Percentiles rank a stretch among this genome's conserved stretches.
Evolutionary conservation across 2,888 invertebrate species (phyloP).

Genomic region (Globia sparganii): DNA sequence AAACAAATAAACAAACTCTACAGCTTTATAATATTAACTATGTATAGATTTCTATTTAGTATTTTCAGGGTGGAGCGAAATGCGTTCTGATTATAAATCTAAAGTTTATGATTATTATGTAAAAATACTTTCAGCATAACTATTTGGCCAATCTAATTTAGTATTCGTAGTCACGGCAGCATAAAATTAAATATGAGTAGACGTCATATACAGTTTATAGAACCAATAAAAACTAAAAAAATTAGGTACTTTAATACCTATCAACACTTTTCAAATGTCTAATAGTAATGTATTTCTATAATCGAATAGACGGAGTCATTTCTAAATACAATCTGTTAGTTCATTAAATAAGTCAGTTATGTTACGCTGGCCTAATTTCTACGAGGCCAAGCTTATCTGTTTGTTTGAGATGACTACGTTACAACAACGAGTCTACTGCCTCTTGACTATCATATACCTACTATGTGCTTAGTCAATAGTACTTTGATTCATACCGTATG

Average conservation of each 20-base stretch:
- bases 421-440: background rate
- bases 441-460: background rate
- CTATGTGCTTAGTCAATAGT: background rate
- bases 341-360: constrained; percentile 14
- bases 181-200: constrained; percentile 19
- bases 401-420: constrained; percentile 3
- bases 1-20: no score
- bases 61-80: background rate
- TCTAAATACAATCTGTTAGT: constrained; percentile 5
- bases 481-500: background rate
- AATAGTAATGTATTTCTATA: background rate
- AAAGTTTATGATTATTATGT: constrained; percentile 26
- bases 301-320: background rate
- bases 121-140: constrained; percentile 28
- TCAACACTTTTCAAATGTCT: background rate
- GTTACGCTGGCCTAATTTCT: constrained; percentile 27
- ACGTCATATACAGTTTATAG: constrained; percentile 8
- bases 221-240: constrained; percentile 13
- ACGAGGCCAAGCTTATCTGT: constrained; percentile 3
- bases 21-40: no score
- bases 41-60: no score
- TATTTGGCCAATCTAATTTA: constrained; percentile 28
- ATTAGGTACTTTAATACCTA: background rate
- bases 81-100: constrained; percentile 17
- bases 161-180: constrained; percentile 34